phyloP scores from a whole-genome alignment of 2,888 invertebrate species.

The Acrobasis suavella region DNA sequence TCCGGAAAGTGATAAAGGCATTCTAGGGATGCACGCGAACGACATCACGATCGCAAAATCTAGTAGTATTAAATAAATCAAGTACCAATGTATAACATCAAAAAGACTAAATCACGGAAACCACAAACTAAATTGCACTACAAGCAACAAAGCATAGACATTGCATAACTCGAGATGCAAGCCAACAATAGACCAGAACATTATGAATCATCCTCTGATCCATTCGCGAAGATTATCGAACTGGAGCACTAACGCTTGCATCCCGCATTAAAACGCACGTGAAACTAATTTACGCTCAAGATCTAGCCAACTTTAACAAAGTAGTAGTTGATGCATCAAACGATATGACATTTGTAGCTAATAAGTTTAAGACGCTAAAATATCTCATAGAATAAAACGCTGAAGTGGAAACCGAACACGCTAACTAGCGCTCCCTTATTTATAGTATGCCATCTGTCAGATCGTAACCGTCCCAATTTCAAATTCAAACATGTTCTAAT shows the following conservation, averaged over 20 bases:
- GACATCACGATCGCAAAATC: neutral
- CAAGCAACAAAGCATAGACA: slow-evolving; percentile 55
- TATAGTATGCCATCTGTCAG: slow-evolving; percentile 79
- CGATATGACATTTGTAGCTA: slow-evolving; percentile 70
- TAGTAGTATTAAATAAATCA: neutral
- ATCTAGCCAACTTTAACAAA: slow-evolving; percentile 71
- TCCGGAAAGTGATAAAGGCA: too few relatives aligned
- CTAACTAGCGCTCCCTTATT: slow-evolving; percentile 70
- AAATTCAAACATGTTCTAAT: slow-evolving; percentile 77
- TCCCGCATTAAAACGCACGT: slow-evolving; percentile 80
- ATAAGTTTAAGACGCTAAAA: slow-evolving; percentile 71
- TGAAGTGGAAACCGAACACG: slow-evolving; percentile 51
- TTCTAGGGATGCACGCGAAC: neutral
- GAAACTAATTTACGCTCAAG: slow-evolving; percentile 78
- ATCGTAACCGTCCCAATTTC: slow-evolving; percentile 74
- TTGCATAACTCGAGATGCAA: slow-evolving; percentile 73
- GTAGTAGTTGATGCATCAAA: slow-evolving; percentile 79
- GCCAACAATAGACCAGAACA: slow-evolving; percentile 77
- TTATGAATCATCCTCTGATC: slow-evolving; percentile 79
- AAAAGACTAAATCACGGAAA: slow-evolving; percentile 29
- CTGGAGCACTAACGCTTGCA: slow-evolving; percentile 76
- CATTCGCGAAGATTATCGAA: slow-evolving; percentile 79
- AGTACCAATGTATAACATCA: neutral
- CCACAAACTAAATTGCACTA: slow-evolving; percentile 32
- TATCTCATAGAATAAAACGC: slow-evolving; percentile 60